These are phyloP conservation scores for Pseudomugil tenellus DNA, from an alignment of 2,797 vertebrate genomes.

Conservation along the genomic window DNA sequence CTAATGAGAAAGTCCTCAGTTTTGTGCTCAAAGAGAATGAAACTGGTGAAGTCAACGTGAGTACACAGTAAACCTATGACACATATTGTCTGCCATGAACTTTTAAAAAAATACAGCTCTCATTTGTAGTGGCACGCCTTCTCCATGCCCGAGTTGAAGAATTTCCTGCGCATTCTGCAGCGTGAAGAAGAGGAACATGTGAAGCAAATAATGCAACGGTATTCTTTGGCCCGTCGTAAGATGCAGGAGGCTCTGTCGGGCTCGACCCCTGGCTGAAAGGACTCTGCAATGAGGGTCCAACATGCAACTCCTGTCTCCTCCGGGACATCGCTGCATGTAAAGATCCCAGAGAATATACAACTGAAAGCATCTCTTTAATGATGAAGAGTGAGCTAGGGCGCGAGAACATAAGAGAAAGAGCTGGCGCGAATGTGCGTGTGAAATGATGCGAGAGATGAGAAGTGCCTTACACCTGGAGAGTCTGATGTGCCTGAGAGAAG, in stretches of 20 bases:
- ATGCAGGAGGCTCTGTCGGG: slow-evolving; percentile 87
- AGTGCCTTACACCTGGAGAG: slow-evolving; percentile 84
- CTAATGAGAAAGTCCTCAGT: slow-evolving; percentile 90
- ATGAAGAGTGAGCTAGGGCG: slow-evolving; percentile 74
- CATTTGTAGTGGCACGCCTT: slow-evolving; percentile 91
- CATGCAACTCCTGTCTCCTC: slow-evolving; percentile 55
- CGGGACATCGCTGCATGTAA: slow-evolving; percentile 68
- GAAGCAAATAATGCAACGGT: slow-evolving; percentile 89
- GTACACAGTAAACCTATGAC: slow-evolving; percentile 54
- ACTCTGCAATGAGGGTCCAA: slow-evolving; percentile 24
- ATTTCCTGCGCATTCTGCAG: slow-evolving; percentile 92
- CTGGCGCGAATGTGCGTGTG: slow-evolving; percentile 80
- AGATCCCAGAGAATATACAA: slow-evolving; percentile 70
- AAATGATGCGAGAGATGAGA: slow-evolving; percentile 77
- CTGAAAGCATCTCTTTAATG: slow-evolving; percentile 70
- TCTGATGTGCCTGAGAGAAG: slow-evolving; percentile 81
- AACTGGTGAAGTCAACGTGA: slow-evolving; percentile 95
- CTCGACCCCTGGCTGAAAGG: slow-evolving; percentile 85
- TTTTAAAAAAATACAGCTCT: slow-evolving; percentile 1
- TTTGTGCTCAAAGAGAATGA: slow-evolving; percentile 96
- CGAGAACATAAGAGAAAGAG: slow-evolving; percentile 69
- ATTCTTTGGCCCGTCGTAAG: slow-evolving; percentile 86
- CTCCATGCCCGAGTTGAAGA: slow-evolving; percentile 91
- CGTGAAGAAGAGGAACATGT: slow-evolving; percentile 93
- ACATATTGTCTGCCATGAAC: not conserved